These are phyloP conservation scores for Hypotaenidia philippensis DNA, from an alignment of 2,797 vertebrate genomes.

Conservation along the genomic window DNA sequence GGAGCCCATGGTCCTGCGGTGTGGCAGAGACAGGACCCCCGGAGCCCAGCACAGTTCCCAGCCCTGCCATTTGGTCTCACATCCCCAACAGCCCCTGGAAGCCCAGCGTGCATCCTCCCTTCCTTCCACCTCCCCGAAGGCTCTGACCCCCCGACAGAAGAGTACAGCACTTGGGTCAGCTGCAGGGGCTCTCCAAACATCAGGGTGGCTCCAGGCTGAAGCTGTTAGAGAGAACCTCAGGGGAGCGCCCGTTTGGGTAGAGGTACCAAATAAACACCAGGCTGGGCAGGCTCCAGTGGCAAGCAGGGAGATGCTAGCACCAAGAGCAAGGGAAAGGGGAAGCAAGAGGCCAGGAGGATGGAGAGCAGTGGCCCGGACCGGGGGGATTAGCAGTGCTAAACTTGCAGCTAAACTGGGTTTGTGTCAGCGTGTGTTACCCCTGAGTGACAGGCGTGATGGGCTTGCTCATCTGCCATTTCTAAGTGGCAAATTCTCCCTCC, in stretches of 20 bases:
- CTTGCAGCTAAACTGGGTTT: slow-evolving; percentile 33
- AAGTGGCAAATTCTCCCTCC: slow-evolving; percentile 63
- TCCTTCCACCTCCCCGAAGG: rapidly evolving
- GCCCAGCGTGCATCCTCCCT: too few relatives aligned
- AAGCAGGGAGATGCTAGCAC: not conserved
- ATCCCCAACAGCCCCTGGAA: not conserved
- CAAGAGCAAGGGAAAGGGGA: not conserved
- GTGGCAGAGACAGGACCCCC: not conserved
- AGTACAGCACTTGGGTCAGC: not conserved
- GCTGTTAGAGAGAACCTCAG: not conserved
- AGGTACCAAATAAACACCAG: not conserved
- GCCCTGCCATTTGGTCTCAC: not conserved
- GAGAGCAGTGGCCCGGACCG: not conserved
- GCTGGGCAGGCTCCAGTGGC: not conserved
- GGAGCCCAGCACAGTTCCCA: not conserved
- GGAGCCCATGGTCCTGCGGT: not conserved
- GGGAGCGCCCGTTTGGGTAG: not conserved
- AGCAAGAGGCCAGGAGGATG: not conserved
- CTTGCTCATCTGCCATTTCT: slow-evolving; percentile 65
- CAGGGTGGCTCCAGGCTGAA: not conserved
- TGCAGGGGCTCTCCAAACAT: not conserved
- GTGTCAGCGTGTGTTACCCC: not conserved
- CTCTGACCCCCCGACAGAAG: not conserved
- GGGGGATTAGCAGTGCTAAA: not conserved
- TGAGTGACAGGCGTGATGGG: not conserved